Conservation (phyloP, 2,113 vertebrate genomes). For the Dipodomys stephensi region DNA sequence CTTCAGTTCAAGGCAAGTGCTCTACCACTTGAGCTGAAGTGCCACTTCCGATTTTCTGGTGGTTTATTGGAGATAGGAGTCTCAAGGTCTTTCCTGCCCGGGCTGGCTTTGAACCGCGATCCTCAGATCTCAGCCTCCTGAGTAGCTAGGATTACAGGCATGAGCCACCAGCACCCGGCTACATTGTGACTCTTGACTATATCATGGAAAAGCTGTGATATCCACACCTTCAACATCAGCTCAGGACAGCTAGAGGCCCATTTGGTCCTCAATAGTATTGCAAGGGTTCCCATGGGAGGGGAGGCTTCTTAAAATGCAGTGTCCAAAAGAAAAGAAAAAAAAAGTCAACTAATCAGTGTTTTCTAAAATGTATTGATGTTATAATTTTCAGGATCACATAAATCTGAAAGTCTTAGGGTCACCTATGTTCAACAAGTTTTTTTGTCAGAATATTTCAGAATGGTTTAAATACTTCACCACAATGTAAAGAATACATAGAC, state of each 20-base stretch:
- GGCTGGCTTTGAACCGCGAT: no score
- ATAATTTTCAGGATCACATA: neutral
- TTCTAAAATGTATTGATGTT: neutral
- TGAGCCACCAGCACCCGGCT: neutral
- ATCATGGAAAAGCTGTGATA: neutral
- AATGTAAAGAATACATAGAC: neutral
- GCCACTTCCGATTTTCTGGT: no score
- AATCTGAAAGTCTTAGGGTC: neutral
- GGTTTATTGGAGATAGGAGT: no score
- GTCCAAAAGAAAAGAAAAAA: neutral
- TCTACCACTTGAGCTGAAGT: no score
- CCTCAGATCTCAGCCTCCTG: no score
- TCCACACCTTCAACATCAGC: neutral
- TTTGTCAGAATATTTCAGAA: neutral
- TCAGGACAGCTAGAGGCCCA: neutral
- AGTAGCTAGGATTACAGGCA: no score
- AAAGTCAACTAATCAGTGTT: neutral
- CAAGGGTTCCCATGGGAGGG: neutral
- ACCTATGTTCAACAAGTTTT: neutral
- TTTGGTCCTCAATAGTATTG: neutral
- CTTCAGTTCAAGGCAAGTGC: no score
- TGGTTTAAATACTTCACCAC: neutral
- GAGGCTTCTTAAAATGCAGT: neutral
- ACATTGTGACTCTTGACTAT: neutral
- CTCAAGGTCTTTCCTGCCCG: no score